Base-by-base conservation (phyloP, 2,113 vertebrate species). In the Hucho hucho region DNA sequence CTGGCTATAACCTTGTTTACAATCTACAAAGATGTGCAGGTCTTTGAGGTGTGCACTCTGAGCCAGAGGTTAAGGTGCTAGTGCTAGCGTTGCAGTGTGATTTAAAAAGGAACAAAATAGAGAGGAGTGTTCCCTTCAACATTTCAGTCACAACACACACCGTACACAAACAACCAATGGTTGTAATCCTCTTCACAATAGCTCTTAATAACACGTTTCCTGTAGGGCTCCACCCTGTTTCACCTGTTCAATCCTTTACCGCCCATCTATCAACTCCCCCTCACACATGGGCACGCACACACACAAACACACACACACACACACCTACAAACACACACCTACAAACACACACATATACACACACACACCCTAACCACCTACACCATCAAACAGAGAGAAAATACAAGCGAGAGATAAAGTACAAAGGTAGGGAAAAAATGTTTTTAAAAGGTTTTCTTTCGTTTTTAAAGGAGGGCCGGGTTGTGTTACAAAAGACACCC, bases 141-240 rank as follows among this genome's bases (percentile, higher is more conserved):
- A 47, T 47, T 69, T 69, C 37, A 53, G 49, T 53, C 12, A 5
- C 16, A 53, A 53, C 12, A 53, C 49, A 14, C 43, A 14, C 22
- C 2, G 25, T 20, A 53, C 3, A 53, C 49, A 14, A 13, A 24
- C 43, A 46, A 37, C 25, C 43, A 59, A 47, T 32, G n/a, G 46
- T 7, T 26, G 14, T 65, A 67, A 79, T 74, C 61, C 58, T 53
- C 71, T 49, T 69, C 72, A 75, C 74, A 67, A 68, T 20, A 56
- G 56, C 73, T 24, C 58, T 65, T 74, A 69, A 79, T 82, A 53
- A 64, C 66, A 43, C 64, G 63, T 75, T 86, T 89, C 87, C 84
- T 79, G 75, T 81, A 74, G 79, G 78, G 75, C 53, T 78, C 32
- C 47, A 72, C n/a, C 71, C 47, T 20, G 9, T 75, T 79, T 87